Conservation (phyloP, 1,140 invertebrate species). For the Pogonomyrmex barbatus region DNA sequence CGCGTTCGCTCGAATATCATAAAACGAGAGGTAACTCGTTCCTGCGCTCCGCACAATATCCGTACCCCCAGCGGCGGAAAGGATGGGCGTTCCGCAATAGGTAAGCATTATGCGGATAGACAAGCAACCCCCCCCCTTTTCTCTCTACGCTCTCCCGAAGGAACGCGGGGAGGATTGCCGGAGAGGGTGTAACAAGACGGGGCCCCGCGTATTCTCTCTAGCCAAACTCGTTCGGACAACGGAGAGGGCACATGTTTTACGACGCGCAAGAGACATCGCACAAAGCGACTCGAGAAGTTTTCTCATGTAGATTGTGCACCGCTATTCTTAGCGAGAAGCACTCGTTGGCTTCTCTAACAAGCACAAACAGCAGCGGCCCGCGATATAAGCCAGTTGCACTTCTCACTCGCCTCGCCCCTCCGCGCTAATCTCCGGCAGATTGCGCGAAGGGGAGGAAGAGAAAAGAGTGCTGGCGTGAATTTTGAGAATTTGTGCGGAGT, state of each 20-base stretch:
- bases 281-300: constrained; percentile 56
- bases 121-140: constrained; percentile 33
- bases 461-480: not conserved
- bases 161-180: constrained; percentile 32
- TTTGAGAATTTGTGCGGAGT: not conserved
- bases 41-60: constrained; percentile 31
- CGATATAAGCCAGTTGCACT: constrained; percentile 57
- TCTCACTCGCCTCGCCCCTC: constrained; percentile 27
- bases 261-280: constrained; percentile 49
- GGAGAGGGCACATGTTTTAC: constrained; percentile 36
- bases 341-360: constrained; percentile 49
- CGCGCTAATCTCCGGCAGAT: constrained; percentile 44
- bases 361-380: constrained; percentile 38
- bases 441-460: not conserved
- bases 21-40: constrained; percentile 38
- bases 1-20: constrained; percentile 14
- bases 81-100: constrained; percentile 43
- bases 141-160: constrained; percentile 31
- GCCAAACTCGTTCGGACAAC: constrained; percentile 47
- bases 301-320: constrained; percentile 59
- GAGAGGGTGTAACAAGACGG: not conserved
- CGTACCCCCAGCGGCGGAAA: constrained; percentile 18
- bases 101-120: constrained; percentile 46
- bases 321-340: constrained; percentile 60
- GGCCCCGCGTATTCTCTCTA: constrained; percentile 4